Conservation (phyloP, 2,888 invertebrate genomes). For the Globia sparganii region DNA sequence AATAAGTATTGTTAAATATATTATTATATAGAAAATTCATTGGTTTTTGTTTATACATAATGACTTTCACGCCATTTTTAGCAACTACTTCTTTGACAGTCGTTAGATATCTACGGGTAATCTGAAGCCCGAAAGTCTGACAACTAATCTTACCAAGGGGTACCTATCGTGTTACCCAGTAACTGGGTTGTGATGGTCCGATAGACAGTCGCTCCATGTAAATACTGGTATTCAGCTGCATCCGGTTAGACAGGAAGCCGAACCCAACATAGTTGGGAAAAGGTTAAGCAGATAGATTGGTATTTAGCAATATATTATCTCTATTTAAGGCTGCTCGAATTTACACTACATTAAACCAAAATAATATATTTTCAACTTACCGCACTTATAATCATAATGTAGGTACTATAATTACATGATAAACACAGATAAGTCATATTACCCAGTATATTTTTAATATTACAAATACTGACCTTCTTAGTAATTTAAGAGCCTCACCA, state of each 20-base stretch:
- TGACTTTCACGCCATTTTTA: not conserved
- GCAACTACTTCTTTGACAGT: not conserved
- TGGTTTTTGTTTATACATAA: not conserved
- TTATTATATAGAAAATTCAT: not conserved
- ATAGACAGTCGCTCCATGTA: no score
- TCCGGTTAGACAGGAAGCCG: not conserved
- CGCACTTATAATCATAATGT: no score
- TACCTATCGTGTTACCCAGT: not conserved
- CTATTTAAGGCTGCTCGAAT: not conserved
- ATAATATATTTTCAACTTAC: no score
- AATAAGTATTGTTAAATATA: slow-evolving; percentile 25
- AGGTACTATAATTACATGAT: no score
- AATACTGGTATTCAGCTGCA: no score
- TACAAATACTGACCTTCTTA: not conserved
- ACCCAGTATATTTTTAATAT: not conserved
- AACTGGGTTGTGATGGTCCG: not conserved
- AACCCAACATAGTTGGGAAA: not conserved
- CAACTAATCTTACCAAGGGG: not conserved
- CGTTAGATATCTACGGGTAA: not conserved
- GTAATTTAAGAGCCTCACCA: not conserved
- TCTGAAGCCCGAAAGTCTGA: not conserved
- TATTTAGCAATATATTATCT: not conserved
- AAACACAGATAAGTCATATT: not conserved
- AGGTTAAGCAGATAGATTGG: not conserved
- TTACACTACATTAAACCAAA: slow-evolving; percentile 6